These are phyloP conservation scores for Allophyes oxyacanthae DNA, from an alignment of 2,888 invertebrate species.

Conservation along the genomic window DNA sequence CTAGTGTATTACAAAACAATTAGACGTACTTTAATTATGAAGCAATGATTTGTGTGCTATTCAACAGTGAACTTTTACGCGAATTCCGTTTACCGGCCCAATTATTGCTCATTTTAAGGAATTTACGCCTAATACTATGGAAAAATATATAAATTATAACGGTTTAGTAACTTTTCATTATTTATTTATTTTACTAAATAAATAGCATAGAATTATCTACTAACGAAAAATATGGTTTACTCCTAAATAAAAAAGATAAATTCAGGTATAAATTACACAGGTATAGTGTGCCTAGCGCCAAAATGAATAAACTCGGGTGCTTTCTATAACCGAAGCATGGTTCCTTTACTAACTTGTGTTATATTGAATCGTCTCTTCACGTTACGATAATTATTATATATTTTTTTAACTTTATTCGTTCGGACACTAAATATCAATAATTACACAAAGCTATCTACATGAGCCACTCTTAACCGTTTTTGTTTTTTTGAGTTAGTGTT, in stretches of 20 bases:
- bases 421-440: conserved; percentile 87
- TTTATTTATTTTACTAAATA: conserved; percentile 76
- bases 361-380: conserved; percentile 69
- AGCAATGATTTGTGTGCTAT: conserved; percentile 77
- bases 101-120: conserved; percentile 59
- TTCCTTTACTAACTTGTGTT: conserved; percentile 67
- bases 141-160: conserved; percentile 55
- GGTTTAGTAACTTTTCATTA: conserved; percentile 66
- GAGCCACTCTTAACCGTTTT: conserved; percentile 81
- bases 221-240: conserved; percentile 70
- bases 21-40: conserved; percentile 66
- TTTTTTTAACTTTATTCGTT: conserved; percentile 71
- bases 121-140: conserved; percentile 57
- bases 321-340: conserved; percentile 73
- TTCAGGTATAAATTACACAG: conserved; percentile 76
- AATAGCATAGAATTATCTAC: conserved; percentile 85
- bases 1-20: conserved; percentile 70
- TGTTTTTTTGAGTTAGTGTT: conserved; percentile 65
- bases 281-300: conserved; percentile 75
- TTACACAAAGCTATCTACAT: conserved; percentile 89
- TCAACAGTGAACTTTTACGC: conserved; percentile 58
- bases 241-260: conserved; percentile 68
- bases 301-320: conserved; percentile 72
- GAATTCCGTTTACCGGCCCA: conserved; percentile 48
- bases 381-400: conserved; percentile 71